Conservation (phyloP, 2,797 vertebrate genomes). For the Clarias pachynema region DNA sequence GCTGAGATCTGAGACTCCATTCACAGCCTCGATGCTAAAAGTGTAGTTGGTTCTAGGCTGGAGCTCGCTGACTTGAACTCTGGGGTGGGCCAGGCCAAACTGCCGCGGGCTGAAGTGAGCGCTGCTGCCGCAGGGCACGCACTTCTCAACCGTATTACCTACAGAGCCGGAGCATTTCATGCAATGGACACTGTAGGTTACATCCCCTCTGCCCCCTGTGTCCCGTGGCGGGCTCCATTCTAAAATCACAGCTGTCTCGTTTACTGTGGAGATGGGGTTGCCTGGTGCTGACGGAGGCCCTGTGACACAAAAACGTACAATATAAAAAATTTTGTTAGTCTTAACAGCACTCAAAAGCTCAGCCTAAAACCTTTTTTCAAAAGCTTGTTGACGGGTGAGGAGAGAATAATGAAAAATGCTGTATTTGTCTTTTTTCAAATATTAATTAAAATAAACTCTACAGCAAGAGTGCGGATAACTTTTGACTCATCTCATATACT, state of each 20-base stretch:
- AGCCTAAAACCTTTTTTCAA: too few species aligned
- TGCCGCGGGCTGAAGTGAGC: slow-evolving; percentile 90
- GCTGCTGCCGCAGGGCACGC: slow-evolving; percentile 89
- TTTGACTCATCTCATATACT: background rate
- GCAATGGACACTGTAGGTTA: slow-evolving; percentile 92
- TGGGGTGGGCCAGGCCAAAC: slow-evolving; percentile 84
- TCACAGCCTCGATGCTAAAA: slow-evolving; percentile 95
- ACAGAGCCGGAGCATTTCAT: slow-evolving; percentile 84
- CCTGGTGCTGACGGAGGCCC: slow-evolving; percentile 94
- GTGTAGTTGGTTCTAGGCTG: slow-evolving; percentile 94
- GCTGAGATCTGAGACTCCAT: slow-evolving; percentile 92
- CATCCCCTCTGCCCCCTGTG: slow-evolving; percentile 90
- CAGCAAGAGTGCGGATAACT: too few species aligned
- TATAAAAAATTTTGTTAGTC: too few species aligned
- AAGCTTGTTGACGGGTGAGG: too few species aligned
- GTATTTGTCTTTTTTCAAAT: too few species aligned
- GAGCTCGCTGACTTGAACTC: slow-evolving; percentile 89
- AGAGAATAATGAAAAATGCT: too few species aligned
- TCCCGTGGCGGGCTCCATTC: slow-evolving; percentile 96
- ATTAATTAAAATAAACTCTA: too few species aligned
- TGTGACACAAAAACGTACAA: slow-evolving; percentile 3
- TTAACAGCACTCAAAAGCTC: too few species aligned
- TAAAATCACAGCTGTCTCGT: slow-evolving; percentile 91
- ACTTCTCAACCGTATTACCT: slow-evolving; percentile 65
- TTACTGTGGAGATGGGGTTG: slow-evolving; percentile 90